Evolutionary conservation across 2,888 invertebrate genomes (phyloP).

Genomic region (Aelia acuminata): DNA sequence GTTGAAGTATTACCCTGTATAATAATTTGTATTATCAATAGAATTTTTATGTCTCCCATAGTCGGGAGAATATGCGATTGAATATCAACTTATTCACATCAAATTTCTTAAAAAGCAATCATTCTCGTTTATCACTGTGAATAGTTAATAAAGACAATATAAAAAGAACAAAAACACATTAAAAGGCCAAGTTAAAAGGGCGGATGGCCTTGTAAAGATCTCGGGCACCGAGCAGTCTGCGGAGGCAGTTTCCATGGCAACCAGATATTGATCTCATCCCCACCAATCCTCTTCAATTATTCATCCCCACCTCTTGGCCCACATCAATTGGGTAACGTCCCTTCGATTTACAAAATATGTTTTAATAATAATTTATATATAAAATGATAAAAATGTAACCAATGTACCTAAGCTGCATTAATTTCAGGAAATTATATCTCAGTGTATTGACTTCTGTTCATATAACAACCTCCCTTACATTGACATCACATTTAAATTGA

Average conservation of each 20-base stretch:
- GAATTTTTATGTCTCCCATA: too few relatives aligned
- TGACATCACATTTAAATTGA: too few relatives aligned
- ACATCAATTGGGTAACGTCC: conserved; percentile 2
- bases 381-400: not conserved
- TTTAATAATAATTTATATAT: not conserved
- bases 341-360: not conserved
- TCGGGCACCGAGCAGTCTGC: conserved; percentile 73
- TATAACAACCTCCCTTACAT: too few relatives aligned
- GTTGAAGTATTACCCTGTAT: too few relatives aligned
- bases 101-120: not conserved
- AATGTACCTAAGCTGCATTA: too few relatives aligned
- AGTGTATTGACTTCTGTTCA: too few relatives aligned
- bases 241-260: conserved; percentile 73
- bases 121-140: not conserved
- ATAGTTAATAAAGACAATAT: not conserved
- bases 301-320: conserved; percentile 52
- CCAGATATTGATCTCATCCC: conserved; percentile 70
- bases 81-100: too few relatives aligned
- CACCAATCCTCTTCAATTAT: conserved; percentile 54
- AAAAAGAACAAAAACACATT: not conserved
- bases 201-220: conserved; percentile 61
- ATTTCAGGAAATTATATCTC: too few relatives aligned
- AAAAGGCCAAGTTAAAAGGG: conserved; percentile 50
- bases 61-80: too few relatives aligned
- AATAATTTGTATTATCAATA: too few relatives aligned